Evolutionary conservation across 2,797 vertebrate genomes (phyloP).

Genomic region (Clarias pachynema): DNA sequence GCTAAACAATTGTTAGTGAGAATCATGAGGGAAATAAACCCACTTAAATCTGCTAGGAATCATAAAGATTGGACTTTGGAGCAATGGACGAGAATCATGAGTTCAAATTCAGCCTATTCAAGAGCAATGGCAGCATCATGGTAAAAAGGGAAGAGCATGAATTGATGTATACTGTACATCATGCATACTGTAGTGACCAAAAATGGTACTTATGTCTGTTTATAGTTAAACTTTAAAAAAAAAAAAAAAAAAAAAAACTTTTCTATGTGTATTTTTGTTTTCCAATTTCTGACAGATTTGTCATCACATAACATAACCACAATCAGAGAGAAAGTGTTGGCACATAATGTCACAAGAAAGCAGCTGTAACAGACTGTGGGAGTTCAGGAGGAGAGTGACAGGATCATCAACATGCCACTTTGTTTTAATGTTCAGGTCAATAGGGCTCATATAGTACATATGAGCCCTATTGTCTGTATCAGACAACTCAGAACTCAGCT

Average conservation of each 20-base stretch:
- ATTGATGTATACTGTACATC: no score
- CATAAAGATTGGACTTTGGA: no score
- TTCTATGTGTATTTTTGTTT: slow-evolving; percentile 76
- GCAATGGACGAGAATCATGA: no score
- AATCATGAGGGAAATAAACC: no score
- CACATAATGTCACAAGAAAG: no score
- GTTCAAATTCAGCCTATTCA: no score
- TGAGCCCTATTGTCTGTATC: no score
- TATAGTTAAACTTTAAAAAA: slow-evolving; percentile 49
- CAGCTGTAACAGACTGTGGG: not conserved
- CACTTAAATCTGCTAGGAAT: no score
- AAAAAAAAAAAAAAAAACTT: slow-evolving; percentile 76
- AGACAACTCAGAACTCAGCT: not conserved
- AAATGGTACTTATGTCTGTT: slow-evolving; percentile 65
- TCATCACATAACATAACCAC: slow-evolving; percentile 49
- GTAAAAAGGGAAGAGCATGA: no score
- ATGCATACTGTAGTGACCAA: slow-evolving; percentile 34
- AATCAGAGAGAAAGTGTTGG: slow-evolving; percentile 46
- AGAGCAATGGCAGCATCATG: no score
- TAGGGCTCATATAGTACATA: not conserved
- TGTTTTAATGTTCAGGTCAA: not conserved
- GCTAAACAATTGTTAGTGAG: no score
- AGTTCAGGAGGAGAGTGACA: not conserved
- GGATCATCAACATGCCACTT: no score
- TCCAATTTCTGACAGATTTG: slow-evolving; percentile 59